These are phyloP conservation scores for Cydia fagiglandana DNA, from an alignment of 1,140 invertebrate genomes.

Conservation along the genomic window DNA sequence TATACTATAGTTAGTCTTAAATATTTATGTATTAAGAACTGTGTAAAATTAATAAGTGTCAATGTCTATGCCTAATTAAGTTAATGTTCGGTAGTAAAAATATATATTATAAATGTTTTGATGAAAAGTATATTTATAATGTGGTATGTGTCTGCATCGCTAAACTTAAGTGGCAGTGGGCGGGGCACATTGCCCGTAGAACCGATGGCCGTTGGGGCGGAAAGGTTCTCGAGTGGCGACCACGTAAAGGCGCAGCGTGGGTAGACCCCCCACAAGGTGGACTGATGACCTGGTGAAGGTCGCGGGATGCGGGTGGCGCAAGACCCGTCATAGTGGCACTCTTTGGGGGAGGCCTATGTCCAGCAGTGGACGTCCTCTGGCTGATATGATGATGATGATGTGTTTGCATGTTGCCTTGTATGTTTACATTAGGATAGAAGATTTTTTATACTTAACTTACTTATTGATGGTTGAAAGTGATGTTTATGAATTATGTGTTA, in stretches of 20 bases:
- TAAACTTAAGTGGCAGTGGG: too few relatives aligned
- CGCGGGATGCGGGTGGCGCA: too few relatives aligned
- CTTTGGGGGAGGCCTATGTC: too few relatives aligned
- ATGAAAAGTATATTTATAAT: conserved; percentile 27
- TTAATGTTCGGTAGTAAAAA: conserved; percentile 26
- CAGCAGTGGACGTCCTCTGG: too few relatives aligned
- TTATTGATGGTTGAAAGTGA: conserved; percentile 43
- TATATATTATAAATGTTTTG: background rate
- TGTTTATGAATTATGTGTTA: conserved; percentile 41
- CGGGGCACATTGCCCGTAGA: too few relatives aligned
- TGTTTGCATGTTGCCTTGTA: conserved; percentile 29
- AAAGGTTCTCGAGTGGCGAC: too few relatives aligned
- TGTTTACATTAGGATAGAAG: conserved; percentile 33
- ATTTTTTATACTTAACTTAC: conserved; percentile 45
- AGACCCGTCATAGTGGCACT: too few relatives aligned
- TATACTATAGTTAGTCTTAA: conserved; percentile 20
- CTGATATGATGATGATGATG: too few relatives aligned
- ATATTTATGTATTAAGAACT: conserved; percentile 36
- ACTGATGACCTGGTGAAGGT: too few relatives aligned
- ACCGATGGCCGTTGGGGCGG: too few relatives aligned
- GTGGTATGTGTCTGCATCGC: conserved; percentile 21
- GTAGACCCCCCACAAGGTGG: too few relatives aligned
- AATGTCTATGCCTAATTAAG: conserved; percentile 15
- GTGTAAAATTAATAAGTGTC: background rate
- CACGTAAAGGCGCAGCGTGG: too few relatives aligned